These are phyloP conservation scores for Chelonus insularis DNA, from an alignment of 1,140 invertebrate genomes.

Conservation along the genomic window DNA sequence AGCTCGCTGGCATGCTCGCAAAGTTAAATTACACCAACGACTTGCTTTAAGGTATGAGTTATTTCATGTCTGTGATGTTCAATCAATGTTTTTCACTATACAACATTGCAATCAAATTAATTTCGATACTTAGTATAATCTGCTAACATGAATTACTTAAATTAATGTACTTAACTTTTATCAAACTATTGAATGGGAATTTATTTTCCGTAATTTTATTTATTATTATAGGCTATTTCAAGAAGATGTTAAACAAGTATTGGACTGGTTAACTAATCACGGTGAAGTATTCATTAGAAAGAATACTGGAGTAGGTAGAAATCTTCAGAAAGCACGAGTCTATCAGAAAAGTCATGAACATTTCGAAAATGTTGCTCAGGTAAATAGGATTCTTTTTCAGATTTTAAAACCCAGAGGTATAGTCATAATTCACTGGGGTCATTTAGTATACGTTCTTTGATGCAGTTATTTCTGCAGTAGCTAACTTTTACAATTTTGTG, in stretches of 20 bases:
- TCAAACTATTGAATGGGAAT: too few relatives aligned
- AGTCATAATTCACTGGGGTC: not conserved
- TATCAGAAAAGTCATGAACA: constrained; percentile 98
- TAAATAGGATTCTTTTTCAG: constrained; percentile 57
- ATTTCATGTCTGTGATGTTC: not conserved
- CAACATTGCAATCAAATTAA: too few relatives aligned
- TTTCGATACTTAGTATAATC: too few relatives aligned
- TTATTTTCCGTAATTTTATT: too few relatives aligned
- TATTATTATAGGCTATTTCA: constrained; percentile 73
- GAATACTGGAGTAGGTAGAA: constrained; percentile 94
- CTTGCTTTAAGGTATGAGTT: constrained; percentile 74
- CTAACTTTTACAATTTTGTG: not conserved
- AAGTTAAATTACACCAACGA: constrained; percentile 91
- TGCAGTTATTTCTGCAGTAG: not conserved
- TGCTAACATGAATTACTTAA: too few relatives aligned
- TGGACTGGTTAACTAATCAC: constrained; percentile 97
- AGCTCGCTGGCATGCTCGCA: constrained; percentile 90
- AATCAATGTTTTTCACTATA: too few relatives aligned
- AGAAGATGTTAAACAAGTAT: constrained; percentile 92
- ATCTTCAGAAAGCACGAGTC: constrained; percentile 89
- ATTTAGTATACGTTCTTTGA: too few relatives aligned
- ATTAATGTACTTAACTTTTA: too few relatives aligned
- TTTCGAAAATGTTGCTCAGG: constrained; percentile 96
- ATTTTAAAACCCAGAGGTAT: not conserved
- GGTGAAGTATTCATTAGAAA: constrained; percentile 98